A percentile compares a stretch with the other conserved stretches of the same genome.
phyloP scores from a whole-genome alignment of 2,797 vertebrate species.

The Clarias platycephalus region DNA sequence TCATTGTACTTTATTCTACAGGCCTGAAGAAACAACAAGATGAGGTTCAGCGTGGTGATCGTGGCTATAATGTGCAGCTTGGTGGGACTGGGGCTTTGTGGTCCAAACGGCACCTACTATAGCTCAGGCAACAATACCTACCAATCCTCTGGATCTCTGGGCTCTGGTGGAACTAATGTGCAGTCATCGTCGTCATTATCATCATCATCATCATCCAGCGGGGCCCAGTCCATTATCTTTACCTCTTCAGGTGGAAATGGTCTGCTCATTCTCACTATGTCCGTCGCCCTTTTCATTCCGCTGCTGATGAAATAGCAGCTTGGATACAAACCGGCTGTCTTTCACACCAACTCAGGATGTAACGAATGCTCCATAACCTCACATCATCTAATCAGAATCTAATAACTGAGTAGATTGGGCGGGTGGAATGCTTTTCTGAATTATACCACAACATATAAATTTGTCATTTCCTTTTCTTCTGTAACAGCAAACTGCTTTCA shows the following conservation, averaged over 20 bases:
- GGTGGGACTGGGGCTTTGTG: background rate
- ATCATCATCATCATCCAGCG: background rate
- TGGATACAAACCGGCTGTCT: background rate
- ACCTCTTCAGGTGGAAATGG: conserved; percentile 6
- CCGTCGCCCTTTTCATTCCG: background rate
- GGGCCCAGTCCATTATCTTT: background rate
- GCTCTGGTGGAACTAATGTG: background rate
- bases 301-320: conserved; percentile 11
- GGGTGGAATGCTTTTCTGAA: background rate
- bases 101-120: background rate
- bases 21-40: background rate
- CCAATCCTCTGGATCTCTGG: background rate
- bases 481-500: background rate
- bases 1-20: background rate
- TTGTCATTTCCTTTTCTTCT: background rate
- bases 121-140: background rate
- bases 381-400: background rate
- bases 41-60: background rate
- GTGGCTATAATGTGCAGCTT: conserved; percentile 9
- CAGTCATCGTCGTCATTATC: background rate
- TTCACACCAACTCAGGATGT: background rate
- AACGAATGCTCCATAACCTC: background rate
- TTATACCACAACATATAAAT: too few relatives aligned
- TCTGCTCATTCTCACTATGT: background rate
- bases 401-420: background rate